Evolutionary conservation across 1,140 invertebrate species (phyloP).

Genomic region (Drosophila watanabei): DNA sequence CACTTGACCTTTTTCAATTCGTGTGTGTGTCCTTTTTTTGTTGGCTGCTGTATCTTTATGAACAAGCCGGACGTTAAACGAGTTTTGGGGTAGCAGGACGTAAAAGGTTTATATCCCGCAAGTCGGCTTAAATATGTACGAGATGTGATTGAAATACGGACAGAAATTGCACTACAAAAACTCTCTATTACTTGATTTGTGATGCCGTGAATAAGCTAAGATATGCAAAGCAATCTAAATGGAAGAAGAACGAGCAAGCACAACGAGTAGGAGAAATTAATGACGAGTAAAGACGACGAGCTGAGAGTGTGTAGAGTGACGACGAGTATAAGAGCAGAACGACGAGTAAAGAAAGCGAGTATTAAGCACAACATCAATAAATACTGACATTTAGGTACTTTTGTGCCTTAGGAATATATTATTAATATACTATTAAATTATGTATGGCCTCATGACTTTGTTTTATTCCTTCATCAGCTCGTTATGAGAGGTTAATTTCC

Average conservation of each 20-base stretch:
- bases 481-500: slow-evolving; percentile 20
- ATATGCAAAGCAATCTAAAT: too few relatives aligned
- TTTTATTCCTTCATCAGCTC: not conserved
- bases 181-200: slow-evolving; percentile 14
- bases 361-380: not conserved
- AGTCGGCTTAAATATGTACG: slow-evolving; percentile 26
- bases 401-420: not conserved
- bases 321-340: too few relatives aligned
- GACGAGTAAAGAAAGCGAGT: not conserved
- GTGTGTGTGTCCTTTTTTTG: slow-evolving; percentile 7
- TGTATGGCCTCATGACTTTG: not conserved
- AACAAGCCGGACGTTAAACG: slow-evolving; percentile 70
- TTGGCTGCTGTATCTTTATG: slow-evolving; percentile 59
- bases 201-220: not conserved
- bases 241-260: too few relatives aligned
- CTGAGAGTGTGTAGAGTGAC: too few relatives aligned
- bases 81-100: slow-evolving; percentile 48
- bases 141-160: slow-evolving; percentile 7
- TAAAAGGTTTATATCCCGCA: slow-evolving; percentile 36
- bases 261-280: not conserved
- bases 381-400: too few relatives aligned
- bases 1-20: slow-evolving; percentile 73
- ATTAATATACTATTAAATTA: slow-evolving; percentile 16
- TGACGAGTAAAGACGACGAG: not conserved
- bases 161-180: not conserved